Evolutionary conservation across 2,888 invertebrate species (phyloP).

Genomic region (Drosophila prolongata): DNA sequence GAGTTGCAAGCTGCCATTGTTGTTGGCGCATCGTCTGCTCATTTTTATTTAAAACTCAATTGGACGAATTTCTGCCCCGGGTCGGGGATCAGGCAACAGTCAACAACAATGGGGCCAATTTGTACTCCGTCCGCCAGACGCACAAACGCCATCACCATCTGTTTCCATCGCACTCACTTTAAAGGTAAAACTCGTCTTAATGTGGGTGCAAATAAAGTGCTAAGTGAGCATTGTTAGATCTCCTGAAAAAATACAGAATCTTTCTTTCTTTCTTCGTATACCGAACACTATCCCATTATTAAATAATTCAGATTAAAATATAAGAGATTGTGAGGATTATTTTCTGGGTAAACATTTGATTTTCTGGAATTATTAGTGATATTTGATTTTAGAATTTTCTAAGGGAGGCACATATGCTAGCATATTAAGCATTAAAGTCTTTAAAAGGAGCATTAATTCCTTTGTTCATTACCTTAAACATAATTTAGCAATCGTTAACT

Average conservation of each 20-base stretch:
- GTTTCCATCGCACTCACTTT: slow-evolving; percentile 6
- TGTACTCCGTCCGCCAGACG: slow-evolving; percentile 34
- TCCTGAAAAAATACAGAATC: neutral
- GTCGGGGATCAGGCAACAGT: slow-evolving; percentile 32
- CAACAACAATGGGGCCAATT: slow-evolving; percentile 54
- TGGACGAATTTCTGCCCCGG: slow-evolving; percentile 44
- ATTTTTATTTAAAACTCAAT: slow-evolving; percentile 51
- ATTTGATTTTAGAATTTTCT: too few species aligned
- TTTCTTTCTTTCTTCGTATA: too few species aligned
- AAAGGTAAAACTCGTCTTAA: neutral
- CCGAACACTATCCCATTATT: neutral
- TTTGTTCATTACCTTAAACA: too few species aligned
- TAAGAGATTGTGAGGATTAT: neutral
- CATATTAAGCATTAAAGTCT: too few species aligned
- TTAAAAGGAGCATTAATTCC: too few species aligned
- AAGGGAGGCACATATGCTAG: too few species aligned
- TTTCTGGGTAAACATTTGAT: too few species aligned
- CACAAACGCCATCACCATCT: slow-evolving; percentile 33
- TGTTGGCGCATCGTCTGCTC: slow-evolving; percentile 34
- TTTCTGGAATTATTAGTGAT: too few species aligned
- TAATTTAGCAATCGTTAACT: too few species aligned
- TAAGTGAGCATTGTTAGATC: neutral
- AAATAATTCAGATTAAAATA: neutral
- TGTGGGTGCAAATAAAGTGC: slow-evolving; percentile 1
- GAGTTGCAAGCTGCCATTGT: slow-evolving; percentile 14